Conservation (phyloP, 2,888 invertebrate species). For the Dorcus hopei region DNA sequence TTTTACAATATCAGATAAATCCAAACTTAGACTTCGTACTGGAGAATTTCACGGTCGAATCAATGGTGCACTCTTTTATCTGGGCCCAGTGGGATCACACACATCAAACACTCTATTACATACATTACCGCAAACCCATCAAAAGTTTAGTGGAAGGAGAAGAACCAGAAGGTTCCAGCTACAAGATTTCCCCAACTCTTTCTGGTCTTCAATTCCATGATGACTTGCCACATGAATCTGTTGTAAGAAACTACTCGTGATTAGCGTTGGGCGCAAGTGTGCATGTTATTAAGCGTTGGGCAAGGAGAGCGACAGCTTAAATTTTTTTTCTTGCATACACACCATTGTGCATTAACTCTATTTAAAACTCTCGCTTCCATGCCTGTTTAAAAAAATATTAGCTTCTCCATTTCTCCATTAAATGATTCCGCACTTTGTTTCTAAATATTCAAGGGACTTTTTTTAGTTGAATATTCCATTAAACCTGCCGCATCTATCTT, state of each 20-base stretch:
- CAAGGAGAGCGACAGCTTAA: too few relatives aligned
- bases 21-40: constrained; percentile 18
- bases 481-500: constrained; percentile 69
- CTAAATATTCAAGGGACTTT: constrained; percentile 2
- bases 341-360: too few relatives aligned
- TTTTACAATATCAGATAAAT: constrained; percentile 45
- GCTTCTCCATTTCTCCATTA: too few relatives aligned
- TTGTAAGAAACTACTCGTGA: constrained; percentile 55
- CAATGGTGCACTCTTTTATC: constrained; percentile 66
- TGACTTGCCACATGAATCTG: constrained; percentile 81
- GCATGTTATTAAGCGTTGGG: too few relatives aligned
- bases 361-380: too few relatives aligned
- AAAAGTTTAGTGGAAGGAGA: constrained; percentile 65
- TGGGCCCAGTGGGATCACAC: constrained; percentile 87
- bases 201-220: constrained; percentile 86
- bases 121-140: constrained; percentile 71
- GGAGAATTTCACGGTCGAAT: constrained; percentile 45
- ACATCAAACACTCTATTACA: constrained; percentile 78
- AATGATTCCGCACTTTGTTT: background rate
- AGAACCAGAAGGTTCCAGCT: constrained; percentile 59
- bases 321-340: too few relatives aligned
- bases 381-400: too few relatives aligned
- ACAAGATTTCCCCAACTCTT: constrained; percentile 67
- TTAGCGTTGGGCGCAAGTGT: too few relatives aligned
- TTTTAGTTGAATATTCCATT: constrained; percentile 79